A percentile compares a stretch with the other conserved stretches of the same genome.
phyloP scores from a whole-genome alignment of 2,888 invertebrate genomes.

The Eledone cirrhosa region DNA sequence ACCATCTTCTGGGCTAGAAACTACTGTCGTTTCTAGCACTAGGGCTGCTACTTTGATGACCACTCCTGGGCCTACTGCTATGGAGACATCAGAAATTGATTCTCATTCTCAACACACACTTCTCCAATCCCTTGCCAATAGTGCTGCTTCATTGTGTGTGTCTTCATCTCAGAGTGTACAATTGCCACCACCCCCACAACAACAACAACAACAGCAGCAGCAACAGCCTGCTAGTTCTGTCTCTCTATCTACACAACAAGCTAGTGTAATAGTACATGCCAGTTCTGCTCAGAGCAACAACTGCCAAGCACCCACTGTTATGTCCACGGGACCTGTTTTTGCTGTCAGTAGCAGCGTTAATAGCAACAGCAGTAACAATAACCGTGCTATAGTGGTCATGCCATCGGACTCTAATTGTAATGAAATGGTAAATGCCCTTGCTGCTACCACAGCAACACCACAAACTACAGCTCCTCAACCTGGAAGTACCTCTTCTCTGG shows the following conservation, averaged over 20 bases:
- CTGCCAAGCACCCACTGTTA: background rate
- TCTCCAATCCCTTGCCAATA: slow-evolving; percentile 24
- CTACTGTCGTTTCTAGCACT: slow-evolving; percentile 6
- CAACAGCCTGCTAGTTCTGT: slow-evolving; percentile 3
- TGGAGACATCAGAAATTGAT: slow-evolving; percentile 12
- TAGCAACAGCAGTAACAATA: background rate
- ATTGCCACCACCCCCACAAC: background rate
- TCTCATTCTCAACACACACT: slow-evolving; percentile 53
- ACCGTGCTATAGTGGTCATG: background rate
- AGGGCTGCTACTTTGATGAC: slow-evolving; percentile 19
- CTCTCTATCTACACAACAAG: slow-evolving; percentile 40
- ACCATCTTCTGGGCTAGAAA: background rate
- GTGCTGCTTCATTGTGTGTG: background rate
- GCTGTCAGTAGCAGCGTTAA: background rate
- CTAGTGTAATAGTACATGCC: slow-evolving; percentile 65
- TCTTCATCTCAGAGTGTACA: background rate
- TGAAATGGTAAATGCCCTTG: slow-evolving; percentile 18
- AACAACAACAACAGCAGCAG: background rate
- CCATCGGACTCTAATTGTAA: slow-evolving; percentile 14
- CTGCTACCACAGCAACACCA: background rate
- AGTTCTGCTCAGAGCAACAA: slow-evolving; percentile 43
- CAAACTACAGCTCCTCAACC: background rate
- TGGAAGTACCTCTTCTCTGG: background rate
- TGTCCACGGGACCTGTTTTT: slow-evolving; percentile 15
- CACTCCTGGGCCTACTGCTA: slow-evolving; percentile 1